phyloP scores from a whole-genome alignment of 2,113 vertebrate species.

The Phasianus colchicus region DNA sequence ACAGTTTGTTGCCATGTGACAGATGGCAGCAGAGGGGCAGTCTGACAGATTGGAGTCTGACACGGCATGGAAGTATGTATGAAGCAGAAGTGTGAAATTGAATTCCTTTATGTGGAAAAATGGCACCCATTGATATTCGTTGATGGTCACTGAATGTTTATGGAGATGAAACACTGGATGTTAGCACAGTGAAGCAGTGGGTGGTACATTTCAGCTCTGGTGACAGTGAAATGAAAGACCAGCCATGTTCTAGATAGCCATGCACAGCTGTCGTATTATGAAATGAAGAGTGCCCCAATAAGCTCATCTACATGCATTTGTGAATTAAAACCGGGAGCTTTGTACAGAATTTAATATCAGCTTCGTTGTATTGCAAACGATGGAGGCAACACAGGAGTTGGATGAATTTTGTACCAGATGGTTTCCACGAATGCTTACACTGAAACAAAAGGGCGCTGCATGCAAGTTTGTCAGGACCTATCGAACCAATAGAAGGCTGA shows the following conservation, averaged over 20 bases:
- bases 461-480: neutral
- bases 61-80: no score
- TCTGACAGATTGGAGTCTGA: neutral
- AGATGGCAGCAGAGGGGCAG: no score
- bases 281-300: neutral
- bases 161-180: neutral
- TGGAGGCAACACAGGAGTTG: neutral
- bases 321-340: neutral
- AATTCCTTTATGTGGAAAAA: neutral
- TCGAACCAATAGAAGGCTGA: neutral
- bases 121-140: no score
- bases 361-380: neutral
- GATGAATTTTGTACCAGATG: neutral
- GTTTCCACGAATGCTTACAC: neutral
- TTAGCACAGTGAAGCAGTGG: neutral
- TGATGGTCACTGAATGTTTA: no score
- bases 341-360: neutral
- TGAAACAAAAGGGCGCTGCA: neutral
- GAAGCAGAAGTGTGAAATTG: neutral
- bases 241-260: no score
- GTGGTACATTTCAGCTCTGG: neutral
- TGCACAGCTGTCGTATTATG: neutral
- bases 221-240: neutral
- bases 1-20: neutral
- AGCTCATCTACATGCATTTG: neutral